Conservation (phyloP, 2,113 vertebrate species). For the Tachysurus vachellii region DNA sequence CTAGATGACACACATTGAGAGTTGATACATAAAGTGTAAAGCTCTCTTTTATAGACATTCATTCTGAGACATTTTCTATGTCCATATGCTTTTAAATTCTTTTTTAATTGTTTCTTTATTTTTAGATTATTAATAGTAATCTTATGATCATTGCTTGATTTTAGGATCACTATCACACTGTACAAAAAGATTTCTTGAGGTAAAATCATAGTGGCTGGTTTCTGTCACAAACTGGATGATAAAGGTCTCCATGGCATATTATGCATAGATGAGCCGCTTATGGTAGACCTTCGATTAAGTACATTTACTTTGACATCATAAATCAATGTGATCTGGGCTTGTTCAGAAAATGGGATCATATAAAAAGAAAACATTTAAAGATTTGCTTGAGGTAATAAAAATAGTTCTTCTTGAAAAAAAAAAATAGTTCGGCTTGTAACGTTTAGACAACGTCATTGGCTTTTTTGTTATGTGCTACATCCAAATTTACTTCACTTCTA, state of each 20-base stretch:
- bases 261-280: background rate
- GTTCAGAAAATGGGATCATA: background rate
- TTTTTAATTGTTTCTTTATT: background rate
- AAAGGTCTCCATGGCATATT: background rate
- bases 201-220: background rate
- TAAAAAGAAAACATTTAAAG: background rate
- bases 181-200: background rate
- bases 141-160: background rate
- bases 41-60: background rate
- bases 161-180: background rate
- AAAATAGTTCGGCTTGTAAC: background rate
- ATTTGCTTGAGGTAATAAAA: background rate
- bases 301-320: background rate
- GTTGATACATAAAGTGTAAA: background rate
- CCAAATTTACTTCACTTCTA: background rate
- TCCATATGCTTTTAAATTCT: background rate
- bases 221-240: background rate
- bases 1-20: background rate
- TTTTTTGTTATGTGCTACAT: background rate
- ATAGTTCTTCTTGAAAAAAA: background rate
- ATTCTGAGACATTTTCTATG: background rate
- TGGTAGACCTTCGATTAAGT: background rate
- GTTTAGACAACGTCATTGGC: background rate
- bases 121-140: background rate
- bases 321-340: background rate